A percentile compares a stretch with the other conserved stretches of the same genome.
Evolutionary conservation across 23 tunicate genomes (phyloP).

Genomic region (Trididemnum miniatum): DNA sequence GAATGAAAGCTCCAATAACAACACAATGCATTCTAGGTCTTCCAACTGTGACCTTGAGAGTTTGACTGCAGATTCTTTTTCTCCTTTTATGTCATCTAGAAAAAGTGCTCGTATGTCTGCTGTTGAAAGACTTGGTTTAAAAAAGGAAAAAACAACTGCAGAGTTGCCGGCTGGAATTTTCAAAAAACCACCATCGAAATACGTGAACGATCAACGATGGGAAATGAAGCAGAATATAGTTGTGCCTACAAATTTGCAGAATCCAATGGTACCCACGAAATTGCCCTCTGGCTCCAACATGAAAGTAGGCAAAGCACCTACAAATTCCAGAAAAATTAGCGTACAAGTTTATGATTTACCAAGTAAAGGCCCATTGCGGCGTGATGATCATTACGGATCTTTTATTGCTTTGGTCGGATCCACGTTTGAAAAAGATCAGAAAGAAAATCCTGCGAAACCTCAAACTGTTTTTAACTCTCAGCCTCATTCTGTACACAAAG

Average conservation of each 20-base stretch:
- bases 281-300: neutral
- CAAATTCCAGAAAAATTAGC: neutral
- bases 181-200: neutral
- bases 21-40: neutral
- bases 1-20: neutral
- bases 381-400: conserved; percentile 41
- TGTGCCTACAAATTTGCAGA: neutral
- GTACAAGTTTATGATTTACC: conserved; percentile 34
- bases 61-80: conserved; percentile 1
- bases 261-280: neutral
- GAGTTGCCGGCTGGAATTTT: neutral
- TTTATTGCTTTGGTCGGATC: conserved; percentile 56
- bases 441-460: neutral
- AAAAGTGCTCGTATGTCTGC: neutral
- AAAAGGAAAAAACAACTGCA: neutral
- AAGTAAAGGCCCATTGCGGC: neutral
- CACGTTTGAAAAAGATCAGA: neutral
- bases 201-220: neutral
- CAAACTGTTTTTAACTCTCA: neutral
- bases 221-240: neutral
- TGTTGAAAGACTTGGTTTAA: conserved; percentile 1
- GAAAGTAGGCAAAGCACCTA: neutral
- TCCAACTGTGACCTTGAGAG: neutral
- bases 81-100: neutral
- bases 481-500: neutral